Percentiles rank a stretch among this genome's conserved stretches.
These are phyloP conservation scores for Rotaria macrura DNA, from an alignment of 2,888 invertebrate genomes.

Conservation along the genomic window DNA sequence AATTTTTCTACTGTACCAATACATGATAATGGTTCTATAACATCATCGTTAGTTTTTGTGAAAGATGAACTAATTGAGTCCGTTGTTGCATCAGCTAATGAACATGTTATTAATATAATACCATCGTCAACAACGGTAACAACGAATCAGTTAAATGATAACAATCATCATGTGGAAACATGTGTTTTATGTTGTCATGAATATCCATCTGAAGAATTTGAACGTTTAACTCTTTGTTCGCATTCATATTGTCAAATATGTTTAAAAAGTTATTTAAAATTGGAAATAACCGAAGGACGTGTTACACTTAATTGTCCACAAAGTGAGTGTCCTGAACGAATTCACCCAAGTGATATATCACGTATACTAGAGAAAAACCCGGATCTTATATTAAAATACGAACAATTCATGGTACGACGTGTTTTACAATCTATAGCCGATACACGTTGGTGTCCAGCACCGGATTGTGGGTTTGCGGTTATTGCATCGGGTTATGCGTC, in stretches of 20 bases:
- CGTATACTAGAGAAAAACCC: slow-evolving; percentile 54
- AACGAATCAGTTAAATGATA: neutral
- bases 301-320: slow-evolving; percentile 76
- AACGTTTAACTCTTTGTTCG: slow-evolving; percentile 54
- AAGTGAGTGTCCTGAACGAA: slow-evolving; percentile 70
- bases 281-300: slow-evolving; percentile 75
- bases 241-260: slow-evolving; percentile 79
- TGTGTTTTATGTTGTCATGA: slow-evolving; percentile 4
- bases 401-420: slow-evolving; percentile 82
- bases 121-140: too few species aligned
- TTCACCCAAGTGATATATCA: slow-evolving; percentile 69
- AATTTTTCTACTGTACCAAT: neutral
- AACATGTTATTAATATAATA: neutral
- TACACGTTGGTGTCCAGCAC: slow-evolving; percentile 33
- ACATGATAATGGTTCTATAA: neutral
- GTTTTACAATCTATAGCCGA: slow-evolving; percentile 81
- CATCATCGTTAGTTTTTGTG: neutral
- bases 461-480: slow-evolving; percentile 63
- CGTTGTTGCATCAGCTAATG: neutral
- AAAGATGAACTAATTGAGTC: neutral
- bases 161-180: neutral
- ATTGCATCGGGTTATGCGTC: slow-evolving; percentile 89
- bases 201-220: neutral
- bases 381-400: slow-evolving; percentile 71
- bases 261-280: slow-evolving; percentile 74